Conservation (phyloP, 2,113 vertebrate genomes). For the Saccopteryx bilineata region DNA sequence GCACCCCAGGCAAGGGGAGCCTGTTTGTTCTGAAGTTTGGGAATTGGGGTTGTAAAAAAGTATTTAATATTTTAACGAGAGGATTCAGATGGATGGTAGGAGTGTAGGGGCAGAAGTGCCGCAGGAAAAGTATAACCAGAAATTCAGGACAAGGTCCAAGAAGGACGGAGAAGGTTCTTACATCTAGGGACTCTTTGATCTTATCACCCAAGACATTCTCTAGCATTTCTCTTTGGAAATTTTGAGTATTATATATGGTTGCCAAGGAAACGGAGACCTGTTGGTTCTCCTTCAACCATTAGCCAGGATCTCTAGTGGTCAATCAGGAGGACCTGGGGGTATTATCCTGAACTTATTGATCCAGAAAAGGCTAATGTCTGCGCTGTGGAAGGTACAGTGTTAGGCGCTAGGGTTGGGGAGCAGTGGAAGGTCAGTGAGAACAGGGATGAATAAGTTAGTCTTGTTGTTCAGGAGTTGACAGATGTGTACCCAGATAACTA, state of each 20-base stretch:
- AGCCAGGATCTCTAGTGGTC: neutral
- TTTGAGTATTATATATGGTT: neutral
- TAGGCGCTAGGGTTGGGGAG: neutral
- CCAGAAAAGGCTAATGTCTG: slow-evolving; percentile 13
- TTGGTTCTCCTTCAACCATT: neutral
- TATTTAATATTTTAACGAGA: neutral
- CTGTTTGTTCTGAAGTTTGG: neutral
- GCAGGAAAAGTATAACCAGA: neutral
- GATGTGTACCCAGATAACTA: neutral
- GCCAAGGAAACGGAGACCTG: neutral
- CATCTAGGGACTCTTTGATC: neutral
- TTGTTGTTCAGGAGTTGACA: neutral
- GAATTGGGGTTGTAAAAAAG: slow-evolving; percentile 5
- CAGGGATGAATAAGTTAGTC: neutral
- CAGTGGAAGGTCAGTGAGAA: neutral
- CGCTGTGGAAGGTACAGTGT: neutral
- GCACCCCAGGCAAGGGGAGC: neutral
- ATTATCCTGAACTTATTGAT: slow-evolving; percentile 43
- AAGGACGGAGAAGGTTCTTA: neutral
- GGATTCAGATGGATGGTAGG: neutral
- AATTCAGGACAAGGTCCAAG: neutral
- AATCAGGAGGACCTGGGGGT: slow-evolving; percentile 13
- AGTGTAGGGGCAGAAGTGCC: neutral
- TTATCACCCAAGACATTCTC: neutral
- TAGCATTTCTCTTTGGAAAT: slow-evolving; percentile 3